Base-by-base conservation (phyloP, 2,888 invertebrate species). In the Thereva unica region DNA sequence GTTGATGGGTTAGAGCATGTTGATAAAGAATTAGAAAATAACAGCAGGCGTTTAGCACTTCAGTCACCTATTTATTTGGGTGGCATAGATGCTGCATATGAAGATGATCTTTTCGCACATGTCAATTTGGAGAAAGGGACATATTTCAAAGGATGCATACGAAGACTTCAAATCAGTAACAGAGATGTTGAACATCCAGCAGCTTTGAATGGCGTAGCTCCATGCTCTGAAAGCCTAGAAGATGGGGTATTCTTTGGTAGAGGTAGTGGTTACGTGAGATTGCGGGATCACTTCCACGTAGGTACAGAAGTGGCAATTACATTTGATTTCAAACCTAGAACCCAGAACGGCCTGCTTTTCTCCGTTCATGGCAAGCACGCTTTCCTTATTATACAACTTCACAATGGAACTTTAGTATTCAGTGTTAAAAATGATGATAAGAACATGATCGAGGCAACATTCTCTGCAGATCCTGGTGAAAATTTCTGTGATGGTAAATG, bases 401-500 rank as follows among this genome's bases (percentile, higher is more conserved):
- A 92, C 3, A 88, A 95, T 73, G 96, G 97, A 69, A 87, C 89
- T 66, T 86, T 98, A 34, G 87, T 88, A 68, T 89, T 95, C 73
- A 88, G 89, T 0, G 93, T 81, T 4, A 92, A 93, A 72, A 92
- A 92, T 73, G 89, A 87, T 74, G 87, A 86, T 71, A 95, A 94
- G 6, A 87, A 89, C 1, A 89, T 93, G 73, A 86, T 87, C 2
- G 70, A 73, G 5, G 89, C 93, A 2, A 86, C 85, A 34, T 93
- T 88, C 78, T 85, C 85, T 61, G 83, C 88, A 0, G 86, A 87
- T 41, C 83, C 85, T 53, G 85, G 86, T 57, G 85, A 86, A 68
- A 87, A 89, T 73, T 85, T 97, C 69, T 99, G 98, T 77, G 95
- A 99, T 80, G 97, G 98, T 55, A 85, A 92, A 65, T 99, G 97